Base-by-base conservation (phyloP, 2,888 invertebrate species). In the Acanthopleura granulata region DNA sequence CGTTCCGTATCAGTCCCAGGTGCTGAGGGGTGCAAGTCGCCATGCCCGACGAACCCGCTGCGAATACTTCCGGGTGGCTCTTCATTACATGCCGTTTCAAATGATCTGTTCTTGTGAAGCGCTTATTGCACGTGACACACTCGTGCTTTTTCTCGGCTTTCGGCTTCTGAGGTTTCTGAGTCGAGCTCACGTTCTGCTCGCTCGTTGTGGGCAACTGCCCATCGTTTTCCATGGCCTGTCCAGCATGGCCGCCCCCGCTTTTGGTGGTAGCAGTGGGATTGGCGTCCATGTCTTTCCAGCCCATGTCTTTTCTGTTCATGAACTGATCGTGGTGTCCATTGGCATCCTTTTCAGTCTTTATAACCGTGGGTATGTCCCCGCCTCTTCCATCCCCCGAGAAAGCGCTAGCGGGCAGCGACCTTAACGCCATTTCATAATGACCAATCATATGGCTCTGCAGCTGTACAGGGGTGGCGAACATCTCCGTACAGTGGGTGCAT, bases 81-180 rank as follows among this genome's bases (percentile, higher is more conserved):
- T 66, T 66, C 18, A 22, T 18, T 6, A 27, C 22, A 25, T 66
- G 66, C 6, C 66, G 22, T 25, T 27, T 66, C 29, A 66, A 25
- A 27, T 66, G 66, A 27, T 66, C 66, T 6, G 29, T 22, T 6
- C 66, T 18, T 6, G 66, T 27, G 29, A 66, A 66, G 22, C 29
- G 22, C 25, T 66, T 66, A 15, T 16, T 16, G 29, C 66, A 66
- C 29, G 29, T 27, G 18, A 27, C 29, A 27, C 66, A 66, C 66
- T 66, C 25, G 25, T 66, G 66, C 22, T 66, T 66, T 27, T 66
- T 66, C 29, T 66, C 66, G 16, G 27, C 25, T 27, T 27, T 66
- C 6, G 22, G 22, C 14, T 16, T 27, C 6, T 16, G 29, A 3
- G 22, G 18, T 27, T 66, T 66, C 22, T 27, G 18, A 3, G 66